A percentile compares a stretch with the other conserved stretches of the same genome.
phyloP scores from a whole-genome alignment of 2,797 vertebrate species.

The Phrynocephalus vlangalii region DNA sequence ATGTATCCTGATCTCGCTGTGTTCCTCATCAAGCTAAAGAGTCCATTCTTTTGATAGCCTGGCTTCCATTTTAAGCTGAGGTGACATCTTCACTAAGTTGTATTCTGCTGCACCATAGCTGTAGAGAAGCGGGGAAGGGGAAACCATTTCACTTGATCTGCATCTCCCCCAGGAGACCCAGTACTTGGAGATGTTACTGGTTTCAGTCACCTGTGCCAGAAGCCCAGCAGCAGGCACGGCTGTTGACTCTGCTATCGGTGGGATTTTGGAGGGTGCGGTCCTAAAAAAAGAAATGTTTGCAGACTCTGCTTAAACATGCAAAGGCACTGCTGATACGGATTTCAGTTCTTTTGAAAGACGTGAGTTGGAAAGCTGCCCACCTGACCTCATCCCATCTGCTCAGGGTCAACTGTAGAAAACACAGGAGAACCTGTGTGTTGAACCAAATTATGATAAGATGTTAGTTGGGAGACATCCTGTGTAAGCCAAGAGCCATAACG shows the following conservation, averaged over 20 bases:
- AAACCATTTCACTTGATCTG: background rate
- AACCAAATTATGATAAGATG: no score
- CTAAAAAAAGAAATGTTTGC: background rate
- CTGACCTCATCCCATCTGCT: no score
- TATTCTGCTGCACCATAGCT: background rate
- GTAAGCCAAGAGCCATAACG: no score
- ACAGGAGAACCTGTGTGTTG: no score
- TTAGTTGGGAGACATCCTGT: no score
- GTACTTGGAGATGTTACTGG: background rate
- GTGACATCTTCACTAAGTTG: background rate
- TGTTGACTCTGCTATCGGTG: background rate
- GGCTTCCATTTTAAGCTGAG: background rate
- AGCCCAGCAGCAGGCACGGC: background rate
- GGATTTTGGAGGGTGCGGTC: background rate
- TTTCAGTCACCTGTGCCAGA: background rate
- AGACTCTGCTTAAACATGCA: background rate
- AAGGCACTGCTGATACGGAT: no score
- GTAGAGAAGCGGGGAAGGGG: no score
- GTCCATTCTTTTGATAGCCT: background rate
- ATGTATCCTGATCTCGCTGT: background rate
- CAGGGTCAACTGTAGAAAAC: no score
- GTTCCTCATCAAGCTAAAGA: background rate
- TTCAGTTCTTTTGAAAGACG: no score
- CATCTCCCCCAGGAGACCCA: background rate
- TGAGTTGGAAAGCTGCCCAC: no score